Conservation (phyloP, 2,888 invertebrate species). For the Tenthredo distinguenda region DNA sequence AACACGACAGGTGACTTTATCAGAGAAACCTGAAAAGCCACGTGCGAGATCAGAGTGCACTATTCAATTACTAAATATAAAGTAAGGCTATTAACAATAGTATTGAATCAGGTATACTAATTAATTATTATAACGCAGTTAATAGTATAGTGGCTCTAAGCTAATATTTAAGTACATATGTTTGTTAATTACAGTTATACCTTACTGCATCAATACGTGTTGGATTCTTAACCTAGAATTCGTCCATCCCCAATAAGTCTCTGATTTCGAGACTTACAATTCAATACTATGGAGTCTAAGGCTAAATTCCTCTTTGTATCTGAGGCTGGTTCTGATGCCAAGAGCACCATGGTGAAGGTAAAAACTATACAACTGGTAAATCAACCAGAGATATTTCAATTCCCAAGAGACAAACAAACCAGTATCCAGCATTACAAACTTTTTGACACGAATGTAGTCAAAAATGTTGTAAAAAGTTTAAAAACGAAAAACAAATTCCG, state of each 20-base stretch:
- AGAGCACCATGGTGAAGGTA: constrained; percentile 33
- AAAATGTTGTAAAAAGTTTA: constrained; percentile 40
- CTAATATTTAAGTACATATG: not conserved
- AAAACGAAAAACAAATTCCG: constrained; percentile 29
- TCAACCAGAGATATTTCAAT: constrained; percentile 42
- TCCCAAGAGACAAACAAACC: constrained; percentile 33
- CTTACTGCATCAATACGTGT: not conserved
- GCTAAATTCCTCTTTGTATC: not conserved
- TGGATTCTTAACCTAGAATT: not conserved
- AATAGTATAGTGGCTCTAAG: not conserved
- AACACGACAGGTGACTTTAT: no score
- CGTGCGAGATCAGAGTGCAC: no score
- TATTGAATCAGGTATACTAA: not conserved
- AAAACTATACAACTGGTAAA: constrained; percentile 50
- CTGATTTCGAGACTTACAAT: not conserved
- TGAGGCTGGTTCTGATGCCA: constrained; percentile 36
- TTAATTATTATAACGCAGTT: not conserved
- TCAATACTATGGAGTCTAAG: not conserved
- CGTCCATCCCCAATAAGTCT: not conserved
- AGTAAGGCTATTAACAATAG: not conserved
- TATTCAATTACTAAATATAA: not conserved
- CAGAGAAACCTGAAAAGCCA: no score
- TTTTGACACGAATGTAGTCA: not conserved
- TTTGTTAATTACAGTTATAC: not conserved
- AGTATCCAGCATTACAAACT: constrained; percentile 24